Evolutionary conservation across 2,113 vertebrate species (phyloP).

Genomic region (Cranoglanis bouderius): DNA sequence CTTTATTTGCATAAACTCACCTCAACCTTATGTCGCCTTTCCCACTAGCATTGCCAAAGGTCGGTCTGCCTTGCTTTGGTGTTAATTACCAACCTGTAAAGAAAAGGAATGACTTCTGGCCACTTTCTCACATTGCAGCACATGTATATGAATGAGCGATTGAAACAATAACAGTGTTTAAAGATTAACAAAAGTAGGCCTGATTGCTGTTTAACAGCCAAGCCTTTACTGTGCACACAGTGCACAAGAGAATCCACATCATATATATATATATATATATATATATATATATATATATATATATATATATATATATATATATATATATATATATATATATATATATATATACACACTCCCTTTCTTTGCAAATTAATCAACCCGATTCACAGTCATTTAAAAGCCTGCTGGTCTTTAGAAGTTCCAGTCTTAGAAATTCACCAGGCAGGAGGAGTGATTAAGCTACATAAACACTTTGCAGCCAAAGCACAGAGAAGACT

Average conservation of each 20-base stretch:
- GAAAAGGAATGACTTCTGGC: neutral
- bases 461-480: conserved; percentile 37
- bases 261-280: neutral
- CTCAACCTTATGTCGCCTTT: neutral
- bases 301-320: no score
- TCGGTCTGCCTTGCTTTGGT: neutral
- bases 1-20: neutral
- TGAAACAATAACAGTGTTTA: neutral
- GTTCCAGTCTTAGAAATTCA: neutral
- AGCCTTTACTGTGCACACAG: neutral
- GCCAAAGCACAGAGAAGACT: neutral
- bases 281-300: no score
- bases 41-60: neutral
- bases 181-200: neutral
- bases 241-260: neutral
- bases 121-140: neutral
- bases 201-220: neutral
- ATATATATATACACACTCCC: neutral
- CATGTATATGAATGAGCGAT: neutral
- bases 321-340: no score
- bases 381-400: neutral
- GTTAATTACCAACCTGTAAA: neutral
- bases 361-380: neutral
- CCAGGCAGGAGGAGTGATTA: conserved; percentile 31
- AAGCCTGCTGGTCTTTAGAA: neutral